These are phyloP conservation scores for Cirrhinus molitorella DNA, from an alignment of 2,797 vertebrate genomes.

Conservation along the genomic window DNA sequence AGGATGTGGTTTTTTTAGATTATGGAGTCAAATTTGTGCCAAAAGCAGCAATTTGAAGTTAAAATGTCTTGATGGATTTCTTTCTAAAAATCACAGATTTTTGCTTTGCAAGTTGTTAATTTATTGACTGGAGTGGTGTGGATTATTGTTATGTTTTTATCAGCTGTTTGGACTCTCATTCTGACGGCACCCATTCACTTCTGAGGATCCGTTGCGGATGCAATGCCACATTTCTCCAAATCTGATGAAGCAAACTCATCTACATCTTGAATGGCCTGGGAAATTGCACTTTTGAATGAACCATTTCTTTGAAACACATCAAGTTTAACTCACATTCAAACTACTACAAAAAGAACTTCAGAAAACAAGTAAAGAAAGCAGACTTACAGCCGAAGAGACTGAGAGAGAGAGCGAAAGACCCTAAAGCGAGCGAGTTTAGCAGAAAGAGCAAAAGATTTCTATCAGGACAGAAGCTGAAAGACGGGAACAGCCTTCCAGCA, in stretches of 20 bases:
- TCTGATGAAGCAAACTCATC: not conserved
- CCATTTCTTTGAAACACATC: not conserved
- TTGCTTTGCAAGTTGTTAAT: not conserved
- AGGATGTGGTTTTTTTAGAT: not conserved
- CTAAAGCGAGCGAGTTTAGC: slow-evolving; percentile 53
- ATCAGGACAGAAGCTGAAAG: slow-evolving; percentile 60
- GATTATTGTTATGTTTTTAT: not conserved
- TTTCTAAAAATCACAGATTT: not conserved
- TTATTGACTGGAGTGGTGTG: not conserved
- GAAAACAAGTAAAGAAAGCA: slow-evolving; percentile 30
- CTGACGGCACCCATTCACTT: not conserved
- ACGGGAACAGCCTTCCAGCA: slow-evolving; percentile 69
- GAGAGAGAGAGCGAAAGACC: slow-evolving; percentile 46
- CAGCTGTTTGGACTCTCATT: not conserved
- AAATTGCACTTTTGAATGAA: not conserved
- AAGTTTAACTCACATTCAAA: not conserved
- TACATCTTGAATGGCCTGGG: not conserved
- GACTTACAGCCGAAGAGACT: slow-evolving; percentile 44
- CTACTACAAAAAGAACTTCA: not conserved
- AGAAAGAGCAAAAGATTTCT: slow-evolving; percentile 54
- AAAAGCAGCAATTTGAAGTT: not conserved
- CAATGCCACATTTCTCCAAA: not conserved
- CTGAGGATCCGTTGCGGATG: no score
- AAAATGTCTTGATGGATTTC: not conserved
- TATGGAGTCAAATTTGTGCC: not conserved